These are phyloP conservation scores for Drosophila buzzatii DNA, from an alignment of 2,888 invertebrate genomes.

Conservation along the genomic window DNA sequence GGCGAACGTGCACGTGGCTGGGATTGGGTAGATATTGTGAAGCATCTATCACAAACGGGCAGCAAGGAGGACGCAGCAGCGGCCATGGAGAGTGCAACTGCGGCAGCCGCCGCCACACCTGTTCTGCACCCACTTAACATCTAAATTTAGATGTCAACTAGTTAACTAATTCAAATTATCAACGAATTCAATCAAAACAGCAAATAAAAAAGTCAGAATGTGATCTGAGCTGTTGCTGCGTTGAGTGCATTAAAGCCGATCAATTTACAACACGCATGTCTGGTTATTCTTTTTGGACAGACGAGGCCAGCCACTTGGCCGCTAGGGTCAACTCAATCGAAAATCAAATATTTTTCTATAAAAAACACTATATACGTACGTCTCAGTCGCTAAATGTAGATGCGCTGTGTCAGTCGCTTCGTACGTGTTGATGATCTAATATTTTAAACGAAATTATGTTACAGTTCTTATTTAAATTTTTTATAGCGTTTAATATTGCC, in stretches of 20 bases:
- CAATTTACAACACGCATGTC: conserved; percentile 55
- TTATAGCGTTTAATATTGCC: conserved; percentile 20
- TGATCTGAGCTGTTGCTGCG: conserved; percentile 37
- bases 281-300: conserved; percentile 41
- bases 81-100: conserved; percentile 42
- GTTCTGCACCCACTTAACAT: conserved; percentile 46
- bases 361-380: background rate
- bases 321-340: conserved; percentile 48
- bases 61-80: conserved; percentile 73
- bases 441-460: conserved; percentile 41
- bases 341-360: conserved; percentile 28
- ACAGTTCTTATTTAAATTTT: conserved; percentile 31
- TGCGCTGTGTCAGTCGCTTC: conserved; percentile 27
- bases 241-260: conserved; percentile 55
- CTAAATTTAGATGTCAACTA: conserved; percentile 24
- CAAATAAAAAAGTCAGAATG: conserved; percentile 11
- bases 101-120: conserved; percentile 28
- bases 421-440: conserved; percentile 54
- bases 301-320: conserved; percentile 50
- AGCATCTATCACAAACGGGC: conserved; percentile 94
- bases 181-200: conserved; percentile 32
- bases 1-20: conserved; percentile 95
- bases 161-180: conserved; percentile 32
- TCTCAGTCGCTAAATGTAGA: conserved; percentile 26
- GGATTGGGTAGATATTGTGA: conserved; percentile 98